phyloP scores from a whole-genome alignment of 2,888 invertebrate genomes.

The Lucinisca nassula region DNA sequence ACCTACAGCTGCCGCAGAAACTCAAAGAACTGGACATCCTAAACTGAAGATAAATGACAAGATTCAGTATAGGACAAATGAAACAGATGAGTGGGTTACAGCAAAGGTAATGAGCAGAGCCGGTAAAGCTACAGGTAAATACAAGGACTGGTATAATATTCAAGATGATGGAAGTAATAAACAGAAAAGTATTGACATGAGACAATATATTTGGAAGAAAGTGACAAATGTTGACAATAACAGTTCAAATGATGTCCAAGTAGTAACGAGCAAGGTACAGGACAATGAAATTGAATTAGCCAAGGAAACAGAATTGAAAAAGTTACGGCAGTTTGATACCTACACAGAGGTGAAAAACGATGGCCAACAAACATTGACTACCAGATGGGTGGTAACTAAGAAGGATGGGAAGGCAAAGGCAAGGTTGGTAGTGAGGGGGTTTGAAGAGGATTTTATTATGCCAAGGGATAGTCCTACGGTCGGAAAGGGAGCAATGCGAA shows the following conservation, averaged over 20 bases:
- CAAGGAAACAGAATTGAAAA: constrained; percentile 29
- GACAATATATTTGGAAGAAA: constrained; percentile 48
- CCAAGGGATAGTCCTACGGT: constrained; percentile 45
- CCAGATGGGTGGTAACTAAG: constrained; percentile 53
- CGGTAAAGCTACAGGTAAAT: constrained; percentile 56
- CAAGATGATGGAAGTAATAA: constrained; percentile 28
- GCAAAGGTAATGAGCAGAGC: constrained; percentile 50
- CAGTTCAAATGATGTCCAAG: background rate
- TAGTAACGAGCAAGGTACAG: background rate
- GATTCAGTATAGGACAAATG: constrained; percentile 29
- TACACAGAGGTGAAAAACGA: constrained; percentile 30
- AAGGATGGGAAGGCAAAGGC: constrained; percentile 49
- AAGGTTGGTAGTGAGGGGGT: constrained; percentile 59
- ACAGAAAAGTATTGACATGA: constrained; percentile 30
- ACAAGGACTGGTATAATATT: constrained; percentile 55
- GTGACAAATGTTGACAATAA: background rate
- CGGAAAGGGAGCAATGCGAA: constrained; percentile 48
- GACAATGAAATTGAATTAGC: constrained; percentile 1
- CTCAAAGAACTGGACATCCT: background rate
- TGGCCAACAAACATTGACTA: constrained; percentile 43
- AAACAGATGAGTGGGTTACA: constrained; percentile 35
- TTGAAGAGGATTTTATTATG: constrained; percentile 29
- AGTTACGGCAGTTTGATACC: constrained; percentile 19
- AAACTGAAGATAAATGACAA: constrained; percentile 26
- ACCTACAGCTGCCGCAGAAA: background rate